phyloP scores from a whole-genome alignment of 2,797 vertebrate species.

The Podarcis siculus region DNA sequence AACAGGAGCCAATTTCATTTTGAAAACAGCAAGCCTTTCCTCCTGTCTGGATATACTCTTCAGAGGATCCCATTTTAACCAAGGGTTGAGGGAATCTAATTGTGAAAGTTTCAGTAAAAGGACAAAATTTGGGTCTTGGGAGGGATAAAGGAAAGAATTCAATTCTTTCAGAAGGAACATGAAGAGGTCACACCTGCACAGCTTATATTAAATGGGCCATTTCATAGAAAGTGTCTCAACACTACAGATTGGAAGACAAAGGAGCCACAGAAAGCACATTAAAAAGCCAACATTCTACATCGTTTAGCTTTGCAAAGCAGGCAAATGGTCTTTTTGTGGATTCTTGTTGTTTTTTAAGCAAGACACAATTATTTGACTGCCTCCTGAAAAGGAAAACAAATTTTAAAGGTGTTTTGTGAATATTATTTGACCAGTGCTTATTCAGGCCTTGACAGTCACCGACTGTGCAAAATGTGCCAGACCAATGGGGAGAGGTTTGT shows the following conservation, averaged over 20 bases:
- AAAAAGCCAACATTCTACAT: constrained; percentile 28
- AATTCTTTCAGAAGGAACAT: constrained; percentile 1
- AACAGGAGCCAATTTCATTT: constrained; percentile 35
- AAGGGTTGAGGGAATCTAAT: not conserved
- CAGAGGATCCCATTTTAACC: constrained; percentile 13
- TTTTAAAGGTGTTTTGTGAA: constrained; percentile 13
- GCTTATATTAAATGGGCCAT: not conserved
- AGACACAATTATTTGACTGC: constrained; percentile 43
- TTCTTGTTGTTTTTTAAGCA: constrained; percentile 2
- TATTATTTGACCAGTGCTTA: constrained; percentile 41
- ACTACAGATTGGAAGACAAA: constrained; percentile 9
- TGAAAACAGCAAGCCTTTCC: constrained; percentile 35
- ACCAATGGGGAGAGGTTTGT: constrained; percentile 53
- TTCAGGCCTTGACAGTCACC: constrained; percentile 44
- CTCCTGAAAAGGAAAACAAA: constrained; percentile 47
- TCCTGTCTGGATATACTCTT: constrained; percentile 13
- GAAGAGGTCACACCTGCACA: constrained; percentile 11
- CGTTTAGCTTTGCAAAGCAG: constrained; percentile 48
- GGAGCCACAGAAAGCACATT: constrained; percentile 14
- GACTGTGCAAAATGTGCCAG: constrained; percentile 30
- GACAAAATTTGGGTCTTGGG: not conserved
- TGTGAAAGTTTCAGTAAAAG: constrained; percentile 24
- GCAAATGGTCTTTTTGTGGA: not conserved
- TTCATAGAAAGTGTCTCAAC: not conserved
- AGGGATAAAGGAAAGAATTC: not conserved